Evolutionary conservation across 2,888 invertebrate species (phyloP), one percentile per base, ranked within the genome.

Genomic region (Deilephila elpenor): DNA sequence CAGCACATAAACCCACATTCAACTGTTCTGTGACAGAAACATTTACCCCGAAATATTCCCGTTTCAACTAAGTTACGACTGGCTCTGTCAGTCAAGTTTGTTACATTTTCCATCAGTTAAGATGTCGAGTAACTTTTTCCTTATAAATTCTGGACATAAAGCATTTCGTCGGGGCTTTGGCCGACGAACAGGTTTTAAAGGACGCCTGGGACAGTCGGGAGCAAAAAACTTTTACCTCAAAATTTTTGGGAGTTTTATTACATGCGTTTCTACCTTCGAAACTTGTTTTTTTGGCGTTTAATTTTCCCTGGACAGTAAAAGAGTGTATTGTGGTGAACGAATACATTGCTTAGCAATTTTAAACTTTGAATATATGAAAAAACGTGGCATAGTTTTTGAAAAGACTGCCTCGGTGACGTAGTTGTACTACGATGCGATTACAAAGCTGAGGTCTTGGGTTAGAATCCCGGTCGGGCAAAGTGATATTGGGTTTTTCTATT

Each of bases 141-240:
- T 86, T 77, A 72, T 82, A 79, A 76, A 74, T 78, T 84, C 83
- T 84, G 88, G 20, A 59, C 70, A 56, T n/a, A 37, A 67, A 59
- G 56, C 25, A 56, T 67, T 37, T 59, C 59, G 51, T 17, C 89
- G 88, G 90, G 90, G 88, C 83, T 83, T 82, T 80, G 82, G 76
- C 81, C 80, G 80, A 73, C 77, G 80, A 89, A 90, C 92, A 76
- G 87, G 92, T 92, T 91, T 82, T 79, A 79, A 82, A 87, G 88
- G 89, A 85, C 84, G 82, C 77, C 77, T 5, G 79, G 80, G 84
- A 84, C 82, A 82, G 82, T 74, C 76, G 84, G 87, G 88, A 88
- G 85, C 86, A 89, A 89, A 90, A 89, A 89, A 87, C 85, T 59
- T 70, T 29, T 37, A 71, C 62, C 59, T 17, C 71, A 25, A 64